A percentile compares a stretch with the other conserved stretches of the same genome.
Conservation (phyloP, 2,797 vertebrate species). For the Oreochromis mossambicus region DNA sequence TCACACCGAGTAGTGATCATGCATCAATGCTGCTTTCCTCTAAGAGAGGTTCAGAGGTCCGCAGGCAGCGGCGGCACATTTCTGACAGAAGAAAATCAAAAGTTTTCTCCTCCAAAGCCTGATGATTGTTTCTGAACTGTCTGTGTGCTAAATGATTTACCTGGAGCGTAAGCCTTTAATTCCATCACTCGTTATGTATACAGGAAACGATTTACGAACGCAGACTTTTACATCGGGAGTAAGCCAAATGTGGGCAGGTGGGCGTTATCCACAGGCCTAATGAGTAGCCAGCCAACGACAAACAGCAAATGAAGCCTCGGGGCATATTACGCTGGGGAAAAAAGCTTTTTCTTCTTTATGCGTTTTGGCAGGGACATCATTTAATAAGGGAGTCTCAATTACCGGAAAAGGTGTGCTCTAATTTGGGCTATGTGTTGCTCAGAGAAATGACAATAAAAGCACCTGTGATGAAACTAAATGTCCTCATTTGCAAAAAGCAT, state of each 20-base stretch:
- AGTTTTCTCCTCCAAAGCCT: not conserved
- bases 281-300: not conserved
- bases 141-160: not conserved
- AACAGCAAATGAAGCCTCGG: not conserved
- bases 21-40: conserved; percentile 65
- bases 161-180: not conserved
- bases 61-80: conserved; percentile 44
- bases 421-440: not conserved
- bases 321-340: not conserved
- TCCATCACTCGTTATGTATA: not conserved
- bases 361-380: not conserved
- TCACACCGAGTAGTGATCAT: conserved; percentile 43
- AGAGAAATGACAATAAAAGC: not conserved
- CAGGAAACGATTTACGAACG: not conserved
- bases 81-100: conserved; percentile 29
- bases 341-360: not conserved
- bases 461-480: not conserved
- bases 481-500: not conserved
- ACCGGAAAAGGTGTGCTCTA: not conserved
- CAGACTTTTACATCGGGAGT: not conserved
- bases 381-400: not conserved
- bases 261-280: conserved; percentile 12
- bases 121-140: not conserved
- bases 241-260: not conserved
- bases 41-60: conserved; percentile 37